These are phyloP conservation scores for Myrmecophaga tridactyla DNA, from an alignment of 2,113 vertebrate species.

Conservation along the genomic window DNA sequence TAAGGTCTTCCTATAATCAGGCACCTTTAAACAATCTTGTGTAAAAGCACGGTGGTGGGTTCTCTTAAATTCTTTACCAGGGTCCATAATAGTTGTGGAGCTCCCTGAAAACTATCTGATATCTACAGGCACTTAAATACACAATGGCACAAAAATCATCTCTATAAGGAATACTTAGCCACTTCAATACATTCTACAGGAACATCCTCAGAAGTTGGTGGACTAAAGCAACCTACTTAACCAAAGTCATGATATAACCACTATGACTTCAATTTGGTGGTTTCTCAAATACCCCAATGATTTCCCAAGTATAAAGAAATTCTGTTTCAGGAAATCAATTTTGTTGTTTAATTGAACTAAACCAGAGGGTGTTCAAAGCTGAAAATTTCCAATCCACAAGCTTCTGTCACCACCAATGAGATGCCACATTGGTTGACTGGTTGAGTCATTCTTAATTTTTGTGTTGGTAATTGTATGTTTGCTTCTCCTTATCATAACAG, in stretches of 20 bases:
- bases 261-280: not conserved
- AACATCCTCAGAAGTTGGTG: not conserved
- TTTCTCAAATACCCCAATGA: not conserved
- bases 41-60: not conserved
- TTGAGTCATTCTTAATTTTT: not conserved
- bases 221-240: not conserved
- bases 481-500: not conserved
- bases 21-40: not conserved
- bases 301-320: not conserved
- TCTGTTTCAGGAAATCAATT: not conserved
- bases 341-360: not conserved
- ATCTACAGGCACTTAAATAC: not conserved
- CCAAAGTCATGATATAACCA: not conserved
- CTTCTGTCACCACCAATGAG: not conserved
- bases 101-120: constrained; percentile 2
- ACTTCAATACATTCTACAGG: not conserved
- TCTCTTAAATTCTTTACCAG: not conserved
- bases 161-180: not conserved
- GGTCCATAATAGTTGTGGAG: not conserved
- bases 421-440: not conserved
- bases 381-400: not conserved
- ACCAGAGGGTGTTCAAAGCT: not conserved
- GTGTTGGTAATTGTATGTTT: not conserved
- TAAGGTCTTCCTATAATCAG: not conserved
- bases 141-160: not conserved